These are phyloP conservation scores for Agrochola lota DNA, from an alignment of 2,888 invertebrate species.

Conservation along the genomic window DNA sequence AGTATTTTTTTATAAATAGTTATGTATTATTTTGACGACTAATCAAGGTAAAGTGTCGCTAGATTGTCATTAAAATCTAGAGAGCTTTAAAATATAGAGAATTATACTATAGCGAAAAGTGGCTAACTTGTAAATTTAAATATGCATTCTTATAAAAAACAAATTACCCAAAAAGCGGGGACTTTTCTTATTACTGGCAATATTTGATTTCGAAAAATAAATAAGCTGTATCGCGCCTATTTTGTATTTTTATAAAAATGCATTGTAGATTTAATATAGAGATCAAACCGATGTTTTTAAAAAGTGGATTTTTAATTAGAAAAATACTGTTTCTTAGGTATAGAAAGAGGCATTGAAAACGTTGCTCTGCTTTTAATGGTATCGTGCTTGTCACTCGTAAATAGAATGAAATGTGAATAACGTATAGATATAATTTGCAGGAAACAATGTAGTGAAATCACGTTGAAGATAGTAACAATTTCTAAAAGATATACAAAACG, in stretches of 20 bases:
- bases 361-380: slow-evolving; percentile 72
- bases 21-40: slow-evolving; percentile 78
- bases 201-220: slow-evolving; percentile 77
- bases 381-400: slow-evolving; percentile 69
- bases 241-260: slow-evolving; percentile 80
- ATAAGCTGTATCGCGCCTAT: slow-evolving; percentile 67
- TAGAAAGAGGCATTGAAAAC: slow-evolving; percentile 81
- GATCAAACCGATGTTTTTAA: slow-evolving; percentile 74
- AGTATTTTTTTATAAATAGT: slow-evolving; percentile 80
- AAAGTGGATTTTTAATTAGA: slow-evolving; percentile 78
- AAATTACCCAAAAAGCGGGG: slow-evolving; percentile 71
- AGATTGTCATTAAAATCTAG: slow-evolving; percentile 80
- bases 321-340: slow-evolving; percentile 85
- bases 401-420: slow-evolving; percentile 69
- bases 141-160: slow-evolving; percentile 80
- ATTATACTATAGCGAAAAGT: slow-evolving; percentile 83
- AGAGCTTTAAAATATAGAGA: slow-evolving; percentile 84
- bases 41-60: slow-evolving; percentile 82
- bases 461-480: slow-evolving; percentile 66
- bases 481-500: slow-evolving; percentile 71
- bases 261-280: slow-evolving; percentile 72
- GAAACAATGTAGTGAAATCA: slow-evolving; percentile 61
- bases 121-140: slow-evolving; percentile 71
- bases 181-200: slow-evolving; percentile 70
- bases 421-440: slow-evolving; percentile 49